These are phyloP conservation scores for Molossus alvarezi DNA, from an alignment of 2,797 vertebrate species.

Conservation along the genomic window DNA sequence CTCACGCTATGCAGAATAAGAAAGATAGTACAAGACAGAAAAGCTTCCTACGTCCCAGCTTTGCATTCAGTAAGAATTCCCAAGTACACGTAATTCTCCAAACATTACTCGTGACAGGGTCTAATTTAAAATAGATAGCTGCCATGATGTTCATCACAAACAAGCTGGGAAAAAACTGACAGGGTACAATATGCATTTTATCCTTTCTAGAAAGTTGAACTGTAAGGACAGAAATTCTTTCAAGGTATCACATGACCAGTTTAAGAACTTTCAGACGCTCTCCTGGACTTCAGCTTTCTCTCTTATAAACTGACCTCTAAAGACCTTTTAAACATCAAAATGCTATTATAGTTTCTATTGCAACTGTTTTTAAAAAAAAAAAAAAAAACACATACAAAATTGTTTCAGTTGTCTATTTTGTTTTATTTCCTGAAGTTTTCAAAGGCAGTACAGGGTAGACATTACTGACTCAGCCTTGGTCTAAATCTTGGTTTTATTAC, in stretches of 20 bases:
- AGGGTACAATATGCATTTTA: background rate
- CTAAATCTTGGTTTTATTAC: conserved; percentile 42
- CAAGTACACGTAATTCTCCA: conserved; percentile 52
- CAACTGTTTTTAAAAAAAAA: background rate
- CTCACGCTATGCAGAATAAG: background rate
- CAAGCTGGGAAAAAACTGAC: background rate
- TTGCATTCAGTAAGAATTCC: background rate
- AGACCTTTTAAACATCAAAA: conserved; percentile 15
- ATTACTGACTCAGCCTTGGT: background rate
- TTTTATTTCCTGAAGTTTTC: conserved; percentile 31
- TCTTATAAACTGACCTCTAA: background rate
- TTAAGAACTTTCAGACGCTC: background rate
- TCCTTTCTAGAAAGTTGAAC: conserved; percentile 44
- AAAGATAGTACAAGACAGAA: background rate
- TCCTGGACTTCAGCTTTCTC: background rate
- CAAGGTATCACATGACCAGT: background rate
- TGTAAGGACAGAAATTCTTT: background rate
- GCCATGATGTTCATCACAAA: conserved; percentile 16
- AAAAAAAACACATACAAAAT: background rate
- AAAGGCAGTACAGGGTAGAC: background rate
- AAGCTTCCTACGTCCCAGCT: background rate
- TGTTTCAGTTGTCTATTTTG: background rate
- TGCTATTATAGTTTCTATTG: background rate
- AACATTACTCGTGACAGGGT: conserved; percentile 12
- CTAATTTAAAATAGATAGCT: conserved; percentile 51